These are phyloP conservation scores for Aphyosemion australe DNA, from an alignment of 2,113 vertebrate species.

Conservation along the genomic window DNA sequence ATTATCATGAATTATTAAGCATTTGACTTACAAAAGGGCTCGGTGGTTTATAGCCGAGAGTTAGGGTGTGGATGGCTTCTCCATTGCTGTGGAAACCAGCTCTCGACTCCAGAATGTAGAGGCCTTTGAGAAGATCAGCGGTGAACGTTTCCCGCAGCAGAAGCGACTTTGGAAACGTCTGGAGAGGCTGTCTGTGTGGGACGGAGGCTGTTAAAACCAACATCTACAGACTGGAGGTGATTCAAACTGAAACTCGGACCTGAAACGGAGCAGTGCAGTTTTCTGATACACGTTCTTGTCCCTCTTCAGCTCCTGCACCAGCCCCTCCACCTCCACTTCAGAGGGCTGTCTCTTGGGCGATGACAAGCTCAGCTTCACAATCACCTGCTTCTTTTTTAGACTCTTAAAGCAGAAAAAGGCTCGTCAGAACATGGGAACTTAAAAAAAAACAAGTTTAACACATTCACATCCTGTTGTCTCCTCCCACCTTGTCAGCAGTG, in stretches of 20 bases:
- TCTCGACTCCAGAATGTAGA: constrained; percentile 85
- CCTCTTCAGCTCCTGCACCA: constrained; percentile 81
- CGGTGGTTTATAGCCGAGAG: constrained; percentile 78
- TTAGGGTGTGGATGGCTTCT: constrained; percentile 82
- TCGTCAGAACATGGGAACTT: background rate
- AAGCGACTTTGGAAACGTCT: constrained; percentile 76
- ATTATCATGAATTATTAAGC: background rate
- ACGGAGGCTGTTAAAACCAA: constrained; percentile 21
- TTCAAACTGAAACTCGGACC: constrained; percentile 59
- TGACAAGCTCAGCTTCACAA: constrained; percentile 65
- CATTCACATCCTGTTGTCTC: background rate
- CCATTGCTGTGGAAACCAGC: constrained; percentile 71
- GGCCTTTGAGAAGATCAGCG: constrained; percentile 72
- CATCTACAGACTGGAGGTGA: background rate
- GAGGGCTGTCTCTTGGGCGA: constrained; percentile 56
- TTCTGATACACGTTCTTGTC: constrained; percentile 81
- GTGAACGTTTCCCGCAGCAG: constrained; percentile 85
- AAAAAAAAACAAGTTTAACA: no score
- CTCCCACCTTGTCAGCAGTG: constrained; percentile 72
- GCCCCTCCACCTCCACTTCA: constrained; percentile 79
- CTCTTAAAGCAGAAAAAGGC: constrained; percentile 48
- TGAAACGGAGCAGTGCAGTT: constrained; percentile 77
- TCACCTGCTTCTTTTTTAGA: constrained; percentile 76
- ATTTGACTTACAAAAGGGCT: constrained; percentile 81
- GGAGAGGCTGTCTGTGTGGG: constrained; percentile 83